Evolutionary conservation across 1,140 invertebrate genomes (phyloP), one percentile per base, ranked within the genome.

Genomic region (Sitophilus oryzae): DNA sequence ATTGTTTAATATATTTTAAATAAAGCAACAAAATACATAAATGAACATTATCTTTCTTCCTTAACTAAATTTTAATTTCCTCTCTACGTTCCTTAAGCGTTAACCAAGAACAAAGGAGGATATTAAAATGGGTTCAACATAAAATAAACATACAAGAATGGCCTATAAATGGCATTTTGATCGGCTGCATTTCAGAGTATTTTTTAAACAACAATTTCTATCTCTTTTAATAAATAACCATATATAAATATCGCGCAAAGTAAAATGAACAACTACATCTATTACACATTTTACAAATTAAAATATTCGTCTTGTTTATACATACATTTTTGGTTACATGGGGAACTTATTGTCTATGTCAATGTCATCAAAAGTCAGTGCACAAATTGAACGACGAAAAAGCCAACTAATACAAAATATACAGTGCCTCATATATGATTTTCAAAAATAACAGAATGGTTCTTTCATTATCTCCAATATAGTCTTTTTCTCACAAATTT

Each of bases 401-500:
- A 49, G 46, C 45, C 23, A 42, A 49, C 45, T 5, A 30, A 56
- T 38, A 40, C n/a, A 4, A 49, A 41, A 48, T 56, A 48, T 49
- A 56, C 53, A 56, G 41, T 41, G 53, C 41, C 44, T 45, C 16
- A 42, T 36, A 34, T n/a, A n/a, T n/a, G 40, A 5, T 16, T 42
- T 20, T 42, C 19, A 19, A 19, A 19, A 19, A 18, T 8, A 11
- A 4, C n/a, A 30, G 44, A 54, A 46, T 54, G 52, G 36, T 54
- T 44, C 44, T 45, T 30, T 30, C 11, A 6, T 52, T 47, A n/a
- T 34, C 34, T 54, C 44, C 47, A 56, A 56, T n/a, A 40, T 56
- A 56, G 53, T 56, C 46, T 56, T 56, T 49, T 30, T 49, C 53
- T 56, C 53, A 48, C 48, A 55, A 54, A 49, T 40, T 56, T 48